Evolutionary conservation across 2,888 invertebrate genomes (phyloP).

Genomic region (Clepsis dumicolana): DNA sequence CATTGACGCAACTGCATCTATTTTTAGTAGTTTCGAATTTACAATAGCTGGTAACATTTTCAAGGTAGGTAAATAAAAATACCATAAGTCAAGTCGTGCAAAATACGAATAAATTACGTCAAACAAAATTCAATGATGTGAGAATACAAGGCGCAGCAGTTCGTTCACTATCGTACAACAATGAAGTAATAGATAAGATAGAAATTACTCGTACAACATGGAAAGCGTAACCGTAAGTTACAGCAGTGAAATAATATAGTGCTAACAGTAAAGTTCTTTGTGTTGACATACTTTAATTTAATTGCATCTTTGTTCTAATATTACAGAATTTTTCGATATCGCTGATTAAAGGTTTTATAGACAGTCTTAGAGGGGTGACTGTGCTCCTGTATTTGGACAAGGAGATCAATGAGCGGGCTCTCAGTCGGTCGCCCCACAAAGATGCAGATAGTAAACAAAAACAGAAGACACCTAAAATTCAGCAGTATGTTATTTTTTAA

Average conservation of each 20-base stretch:
- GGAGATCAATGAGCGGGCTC: constrained; percentile 89
- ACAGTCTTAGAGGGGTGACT: constrained; percentile 92
- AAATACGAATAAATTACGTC: constrained; percentile 45
- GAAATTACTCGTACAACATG: constrained; percentile 57
- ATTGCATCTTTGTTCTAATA: constrained; percentile 56
- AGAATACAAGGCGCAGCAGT: constrained; percentile 41
- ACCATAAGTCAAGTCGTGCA: constrained; percentile 30
- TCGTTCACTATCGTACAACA: constrained; percentile 49
- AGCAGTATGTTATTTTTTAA: constrained; percentile 80
- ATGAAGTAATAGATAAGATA: constrained; percentile 57
- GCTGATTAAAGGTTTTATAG: constrained; percentile 90
- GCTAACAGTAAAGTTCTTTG: constrained; percentile 38
- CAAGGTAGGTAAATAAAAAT: constrained; percentile 22
- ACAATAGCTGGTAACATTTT: constrained; percentile 11
- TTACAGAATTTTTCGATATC: constrained; percentile 89
- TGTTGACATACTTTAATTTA: constrained; percentile 39
- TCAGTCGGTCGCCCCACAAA: constrained; percentile 84
- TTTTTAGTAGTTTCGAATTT: neutral
- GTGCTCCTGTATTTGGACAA: constrained; percentile 92
- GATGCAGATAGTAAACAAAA: constrained; percentile 74
- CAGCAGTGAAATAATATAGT: constrained; percentile 8
- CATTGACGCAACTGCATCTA: too few relatives aligned
- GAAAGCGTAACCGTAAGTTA: constrained; percentile 68
- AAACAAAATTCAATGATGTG: constrained; percentile 49
- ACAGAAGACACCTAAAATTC: constrained; percentile 76